These are phyloP conservation scores for Eulemur macaco DNA, from an alignment of 2,113 vertebrate species.

Conservation along the genomic window DNA sequence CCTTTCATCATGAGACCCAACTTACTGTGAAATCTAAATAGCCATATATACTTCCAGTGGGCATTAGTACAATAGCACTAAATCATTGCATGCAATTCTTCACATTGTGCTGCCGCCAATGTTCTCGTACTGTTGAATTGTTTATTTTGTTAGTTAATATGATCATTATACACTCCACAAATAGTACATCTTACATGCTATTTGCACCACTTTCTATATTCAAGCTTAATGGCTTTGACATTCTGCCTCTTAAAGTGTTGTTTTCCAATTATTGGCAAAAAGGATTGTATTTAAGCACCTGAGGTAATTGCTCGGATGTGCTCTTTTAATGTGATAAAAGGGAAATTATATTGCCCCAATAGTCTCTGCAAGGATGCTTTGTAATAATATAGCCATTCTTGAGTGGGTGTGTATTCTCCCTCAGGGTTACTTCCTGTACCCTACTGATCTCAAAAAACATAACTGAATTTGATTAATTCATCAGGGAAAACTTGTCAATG, in stretches of 20 bases:
- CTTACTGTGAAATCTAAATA: conserved; percentile 12
- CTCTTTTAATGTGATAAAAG: conserved; percentile 24
- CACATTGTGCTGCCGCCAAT: not conserved
- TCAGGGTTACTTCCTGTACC: not conserved
- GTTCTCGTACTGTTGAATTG: not conserved
- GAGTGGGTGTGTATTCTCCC: not conserved
- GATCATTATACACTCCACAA: not conserved
- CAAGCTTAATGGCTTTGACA: not conserved
- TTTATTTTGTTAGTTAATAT: not conserved
- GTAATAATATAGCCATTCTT: not conserved
- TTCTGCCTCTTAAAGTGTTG: not conserved
- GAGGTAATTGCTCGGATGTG: not conserved
- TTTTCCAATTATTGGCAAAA: not conserved
- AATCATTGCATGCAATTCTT: not conserved
- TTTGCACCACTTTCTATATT: not conserved
- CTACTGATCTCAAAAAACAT: not conserved
- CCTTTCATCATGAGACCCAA: not conserved
- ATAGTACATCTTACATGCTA: not conserved
- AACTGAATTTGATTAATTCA: not conserved
- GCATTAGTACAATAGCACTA: not conserved
- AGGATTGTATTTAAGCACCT: not conserved
- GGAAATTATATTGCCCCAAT: not conserved
- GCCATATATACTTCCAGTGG: not conserved
- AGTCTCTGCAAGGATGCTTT: not conserved
- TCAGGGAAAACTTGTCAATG: not conserved